Percentiles rank a stretch among this genome's conserved stretches.
Evolutionary conservation across 2,797 vertebrate genomes (phyloP).

Genomic region (Sylvia borin): DNA sequence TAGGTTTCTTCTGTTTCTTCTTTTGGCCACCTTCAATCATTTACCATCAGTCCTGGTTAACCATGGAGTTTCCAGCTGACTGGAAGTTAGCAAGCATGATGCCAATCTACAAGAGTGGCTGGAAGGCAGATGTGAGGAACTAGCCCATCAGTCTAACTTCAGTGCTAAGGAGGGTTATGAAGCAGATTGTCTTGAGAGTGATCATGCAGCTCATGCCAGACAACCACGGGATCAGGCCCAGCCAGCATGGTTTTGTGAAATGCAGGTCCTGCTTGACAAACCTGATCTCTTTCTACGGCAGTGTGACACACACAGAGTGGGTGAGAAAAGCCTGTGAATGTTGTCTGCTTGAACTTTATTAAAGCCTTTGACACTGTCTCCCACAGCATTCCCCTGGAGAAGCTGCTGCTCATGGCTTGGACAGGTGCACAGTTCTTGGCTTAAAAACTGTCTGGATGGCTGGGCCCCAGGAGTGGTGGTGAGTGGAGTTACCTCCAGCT

Average conservation of each 20-base stretch:
- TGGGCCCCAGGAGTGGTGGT: accelerated
- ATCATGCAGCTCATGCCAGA: accelerated
- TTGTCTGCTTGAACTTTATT: background rate
- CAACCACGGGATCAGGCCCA: background rate
- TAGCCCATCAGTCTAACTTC: background rate
- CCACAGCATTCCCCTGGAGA: background rate
- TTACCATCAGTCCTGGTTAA: background rate
- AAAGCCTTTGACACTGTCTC: background rate
- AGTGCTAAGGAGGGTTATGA: background rate
- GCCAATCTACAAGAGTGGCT: background rate
- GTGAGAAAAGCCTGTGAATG: background rate
- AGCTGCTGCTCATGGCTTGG: background rate
- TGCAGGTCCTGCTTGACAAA: background rate
- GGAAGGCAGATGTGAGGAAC: background rate
- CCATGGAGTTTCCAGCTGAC: background rate
- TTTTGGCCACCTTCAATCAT: background rate
- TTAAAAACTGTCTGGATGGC: background rate
- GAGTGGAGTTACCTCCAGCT: background rate
- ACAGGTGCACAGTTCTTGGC: accelerated
- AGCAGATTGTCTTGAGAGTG: background rate
- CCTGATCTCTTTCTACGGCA: background rate
- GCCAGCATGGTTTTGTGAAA: accelerated
- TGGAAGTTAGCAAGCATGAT: background rate
- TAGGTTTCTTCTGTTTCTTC: background rate
- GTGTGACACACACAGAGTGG: accelerated